Base-by-base conservation (phyloP, 2,113 vertebrate species). In the Sinocyclocheilus anshuiensis region DNA sequence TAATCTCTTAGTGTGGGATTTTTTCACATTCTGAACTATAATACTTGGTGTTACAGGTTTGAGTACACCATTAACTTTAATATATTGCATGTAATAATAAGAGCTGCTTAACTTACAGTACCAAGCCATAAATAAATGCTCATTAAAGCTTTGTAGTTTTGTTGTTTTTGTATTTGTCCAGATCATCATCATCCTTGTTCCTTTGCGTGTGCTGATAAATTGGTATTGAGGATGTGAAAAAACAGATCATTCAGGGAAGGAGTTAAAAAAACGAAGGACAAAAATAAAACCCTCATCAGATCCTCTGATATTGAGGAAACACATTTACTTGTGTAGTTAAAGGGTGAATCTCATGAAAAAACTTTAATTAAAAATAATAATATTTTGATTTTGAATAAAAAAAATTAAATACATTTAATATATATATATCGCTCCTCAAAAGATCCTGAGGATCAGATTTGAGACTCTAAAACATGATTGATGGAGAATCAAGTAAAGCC, bases 151-250 rank as follows among this genome's bases (percentile, higher is more conserved):
- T 29, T 36, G 3, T 18, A 36, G 26, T 67, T 67, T 36, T 20
- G 29, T 71, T 71, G 36, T 22, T 72, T 39, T 42, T 72, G 16
- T 72, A 39, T 72, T 39, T 72, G 18, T 11, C 4, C 4, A 72
- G 69, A 42, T 42, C 69, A 42, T 39, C 61, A 71, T 71, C 69
- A 22, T 72, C 4, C 9, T 72, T 12, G 33, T 89, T 67, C 90
- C 90, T 93, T 91, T 94, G 93, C 13, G 80, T 89, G 87, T 84
- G 90, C 76, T 84, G 93, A 95, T 93, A 94, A 94, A 93, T 76
- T 65, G 81, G 29, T 89, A 94, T 95, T 94, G 91, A 88, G 93
- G 94, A 95, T 95, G 92, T 90, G 92, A 91, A 90, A 88, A 94
- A 95, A 94, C 92, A 72, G 36, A 72, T 72, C 33, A 5, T 72